Percentiles rank a stretch among this genome's conserved stretches.
These are phyloP conservation scores for Coregonus suidteri DNA, from an alignment of 2,797 vertebrate species.

Conservation along the genomic window DNA sequence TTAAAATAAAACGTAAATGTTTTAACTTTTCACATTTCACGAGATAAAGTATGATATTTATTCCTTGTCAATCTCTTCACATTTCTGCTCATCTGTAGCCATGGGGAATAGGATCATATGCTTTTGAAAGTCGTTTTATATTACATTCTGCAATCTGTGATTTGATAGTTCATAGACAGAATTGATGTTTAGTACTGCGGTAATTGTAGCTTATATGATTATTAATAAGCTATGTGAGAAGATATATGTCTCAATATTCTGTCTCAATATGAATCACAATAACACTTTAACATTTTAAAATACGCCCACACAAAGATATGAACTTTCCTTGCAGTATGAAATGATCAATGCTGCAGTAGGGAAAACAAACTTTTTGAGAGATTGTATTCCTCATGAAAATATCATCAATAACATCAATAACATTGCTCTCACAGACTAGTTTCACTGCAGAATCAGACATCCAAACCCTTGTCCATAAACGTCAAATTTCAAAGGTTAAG, in stretches of 20 bases:
- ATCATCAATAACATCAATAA: neutral
- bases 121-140: neutral
- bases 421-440: too few species aligned
- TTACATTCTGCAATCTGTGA: neutral
- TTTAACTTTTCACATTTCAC: neutral
- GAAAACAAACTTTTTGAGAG: neutral
- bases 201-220: neutral
- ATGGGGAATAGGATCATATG: neutral
- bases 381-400: neutral
- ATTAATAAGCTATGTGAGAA: too few species aligned
- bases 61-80: neutral
- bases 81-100: neutral
- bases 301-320: neutral
- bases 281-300: neutral
- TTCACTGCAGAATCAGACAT: too few species aligned
- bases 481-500: too few species aligned
- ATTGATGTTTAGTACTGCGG: neutral
- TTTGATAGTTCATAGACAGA: neutral
- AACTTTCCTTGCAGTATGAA: neutral
- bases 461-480: too few species aligned
- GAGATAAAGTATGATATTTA: neutral
- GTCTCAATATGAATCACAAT: neutral
- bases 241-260: neutral
- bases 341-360: neutral
- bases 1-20: conserved; percentile 8